These are phyloP conservation scores for Typhlichthys eigenmanni DNA, from an alignment of 2,797 vertebrate species.

Conservation along the genomic window DNA sequence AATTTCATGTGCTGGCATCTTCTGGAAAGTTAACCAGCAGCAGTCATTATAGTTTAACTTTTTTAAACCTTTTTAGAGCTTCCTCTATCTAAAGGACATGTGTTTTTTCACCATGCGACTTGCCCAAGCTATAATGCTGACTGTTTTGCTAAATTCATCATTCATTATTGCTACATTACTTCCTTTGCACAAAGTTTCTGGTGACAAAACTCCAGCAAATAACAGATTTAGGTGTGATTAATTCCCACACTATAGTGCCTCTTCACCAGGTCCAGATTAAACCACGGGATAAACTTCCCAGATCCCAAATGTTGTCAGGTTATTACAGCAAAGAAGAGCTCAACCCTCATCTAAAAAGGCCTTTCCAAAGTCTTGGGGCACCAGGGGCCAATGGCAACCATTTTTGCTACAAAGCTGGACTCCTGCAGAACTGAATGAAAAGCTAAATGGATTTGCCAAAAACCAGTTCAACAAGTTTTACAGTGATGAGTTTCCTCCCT, in stretches of 20 bases:
- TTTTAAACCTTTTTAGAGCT: no score
- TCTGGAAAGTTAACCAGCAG: no score
- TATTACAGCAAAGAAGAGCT: conserved; percentile 80
- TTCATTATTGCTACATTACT: neutral
- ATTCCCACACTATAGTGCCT: conserved; percentile 53
- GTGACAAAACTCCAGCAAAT: conserved; percentile 65
- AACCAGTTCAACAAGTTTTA: conserved; percentile 88
- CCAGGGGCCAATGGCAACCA: conserved; percentile 77
- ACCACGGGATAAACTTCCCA: neutral
- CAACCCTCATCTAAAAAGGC: conserved; percentile 75
- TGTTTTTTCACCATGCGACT: no score
- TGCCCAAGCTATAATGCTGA: no score
- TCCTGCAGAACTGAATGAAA: conserved; percentile 56
- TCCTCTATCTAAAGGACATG: no score
- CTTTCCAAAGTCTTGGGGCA: conserved; percentile 73
- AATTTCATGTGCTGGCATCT: no score
- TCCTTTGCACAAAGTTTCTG: conserved; percentile 4
- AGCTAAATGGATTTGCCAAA: conserved; percentile 72
- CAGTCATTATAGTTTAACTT: no score
- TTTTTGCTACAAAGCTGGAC: conserved; percentile 63
- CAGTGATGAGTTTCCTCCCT: conserved; percentile 84
- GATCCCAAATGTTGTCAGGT: conserved; percentile 69
- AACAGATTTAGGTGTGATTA: conserved; percentile 64
- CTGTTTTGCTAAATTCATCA: neutral
- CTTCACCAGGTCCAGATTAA: conserved; percentile 27